A percentile compares a stretch with the other conserved stretches of the same genome.
phyloP scores from a whole-genome alignment of 1,140 invertebrate genomes.

The Drusus annulatus region DNA sequence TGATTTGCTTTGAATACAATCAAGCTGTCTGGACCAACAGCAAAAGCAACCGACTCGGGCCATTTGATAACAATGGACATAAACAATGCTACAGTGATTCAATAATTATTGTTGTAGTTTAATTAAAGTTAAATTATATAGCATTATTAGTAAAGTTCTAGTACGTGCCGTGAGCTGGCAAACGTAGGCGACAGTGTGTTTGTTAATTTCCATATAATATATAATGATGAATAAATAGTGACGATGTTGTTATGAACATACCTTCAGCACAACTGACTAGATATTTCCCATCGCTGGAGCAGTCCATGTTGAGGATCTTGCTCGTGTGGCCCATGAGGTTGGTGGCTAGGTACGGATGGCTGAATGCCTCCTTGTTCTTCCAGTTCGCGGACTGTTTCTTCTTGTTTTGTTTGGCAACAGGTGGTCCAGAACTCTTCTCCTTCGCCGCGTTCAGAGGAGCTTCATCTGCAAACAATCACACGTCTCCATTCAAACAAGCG shows the following conservation, averaged over 20 bases:
- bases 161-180: no score
- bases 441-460: constrained; percentile 26
- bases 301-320: constrained; percentile 81
- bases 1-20: no score
- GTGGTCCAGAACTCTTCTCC: constrained; percentile 30
- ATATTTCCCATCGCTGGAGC: constrained; percentile 88
- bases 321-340: constrained; percentile 87
- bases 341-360: constrained; percentile 82
- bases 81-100: no score
- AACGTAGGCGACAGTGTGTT: no score
- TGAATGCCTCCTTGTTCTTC: constrained; percentile 64
- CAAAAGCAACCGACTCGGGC: no score
- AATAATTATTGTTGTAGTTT: no score
- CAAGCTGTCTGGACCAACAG: no score
- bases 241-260: constrained; percentile 67
- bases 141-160: no score
- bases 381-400: constrained; percentile 36
- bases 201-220: no score
- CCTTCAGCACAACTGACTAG: constrained; percentile 87
- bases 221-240: neutral
- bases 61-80: no score
- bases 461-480: constrained; percentile 46
- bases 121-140: no score
- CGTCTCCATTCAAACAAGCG: neutral
- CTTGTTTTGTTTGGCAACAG: constrained; percentile 32